Evolutionary conservation across 2,888 invertebrate species (phyloP).

Genomic region (Xiphydria camelus): DNA sequence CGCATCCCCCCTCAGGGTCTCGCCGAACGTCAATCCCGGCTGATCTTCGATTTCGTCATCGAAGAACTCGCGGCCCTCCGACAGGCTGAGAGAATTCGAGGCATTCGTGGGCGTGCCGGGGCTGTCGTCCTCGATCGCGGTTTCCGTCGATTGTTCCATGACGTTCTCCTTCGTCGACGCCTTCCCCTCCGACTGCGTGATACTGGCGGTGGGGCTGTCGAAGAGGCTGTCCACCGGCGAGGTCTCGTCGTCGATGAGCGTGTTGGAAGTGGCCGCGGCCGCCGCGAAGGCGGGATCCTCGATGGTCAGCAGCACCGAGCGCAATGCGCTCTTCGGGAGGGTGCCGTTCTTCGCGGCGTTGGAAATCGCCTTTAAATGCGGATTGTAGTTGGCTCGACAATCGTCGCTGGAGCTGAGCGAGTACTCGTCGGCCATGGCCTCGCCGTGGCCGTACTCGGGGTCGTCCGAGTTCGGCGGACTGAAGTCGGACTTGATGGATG

Average conservation of each 20-base stretch:
- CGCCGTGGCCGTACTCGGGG: conserved; percentile 64
- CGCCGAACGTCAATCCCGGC: conserved; percentile 79
- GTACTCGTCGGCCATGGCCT: conserved; percentile 69
- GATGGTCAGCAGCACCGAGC: conserved; percentile 66
- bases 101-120: conserved; percentile 79
- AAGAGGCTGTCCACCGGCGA: conserved; percentile 82
- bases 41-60: conserved; percentile 93
- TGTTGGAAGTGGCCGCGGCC: conserved; percentile 68
- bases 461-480: conserved; percentile 61
- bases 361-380: conserved; percentile 41
- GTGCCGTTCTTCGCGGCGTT: conserved; percentile 39
- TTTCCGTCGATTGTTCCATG: conserved; percentile 56
- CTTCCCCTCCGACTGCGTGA: conserved; percentile 54
- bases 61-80: conserved; percentile 80
- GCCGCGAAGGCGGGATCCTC: conserved; percentile 79
- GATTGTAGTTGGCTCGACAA: conserved; percentile 31
- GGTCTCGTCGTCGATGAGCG: conserved; percentile 78
- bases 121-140: conserved; percentile 55
- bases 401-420: conserved; percentile 63
- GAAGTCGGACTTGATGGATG: conserved; percentile 49
- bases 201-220: conserved; percentile 66
- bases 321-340: conserved; percentile 45
- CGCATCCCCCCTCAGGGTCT: conserved; percentile 57
- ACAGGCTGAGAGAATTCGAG: conserved; percentile 78
- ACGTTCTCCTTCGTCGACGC: conserved; percentile 56